A percentile compares a stretch with the other conserved stretches of the same genome.
Evolutionary conservation across 1,140 invertebrate genomes (phyloP).

Genomic region (Drosophila kurseongensis): DNA sequence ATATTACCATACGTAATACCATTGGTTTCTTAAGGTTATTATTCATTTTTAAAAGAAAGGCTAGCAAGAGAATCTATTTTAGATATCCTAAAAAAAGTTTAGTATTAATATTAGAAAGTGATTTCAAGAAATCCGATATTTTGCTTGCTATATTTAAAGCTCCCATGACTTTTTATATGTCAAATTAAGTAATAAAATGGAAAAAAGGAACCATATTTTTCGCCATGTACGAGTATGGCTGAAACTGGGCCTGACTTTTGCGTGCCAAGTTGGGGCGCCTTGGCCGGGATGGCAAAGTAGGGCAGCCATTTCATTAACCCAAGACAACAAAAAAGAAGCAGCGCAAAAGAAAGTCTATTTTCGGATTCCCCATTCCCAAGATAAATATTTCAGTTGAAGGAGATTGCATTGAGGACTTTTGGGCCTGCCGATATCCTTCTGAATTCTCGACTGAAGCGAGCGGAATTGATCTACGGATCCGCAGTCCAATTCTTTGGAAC

Average conservation of each 20-base stretch:
- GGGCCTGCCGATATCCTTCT: background rate
- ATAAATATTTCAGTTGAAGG: constrained; percentile 29
- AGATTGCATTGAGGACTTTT: constrained; percentile 24
- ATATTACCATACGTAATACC: no score
- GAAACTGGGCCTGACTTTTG: constrained; percentile 48
- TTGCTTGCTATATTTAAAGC: no score
- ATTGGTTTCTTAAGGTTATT: no score
- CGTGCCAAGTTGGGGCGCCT: constrained; percentile 56
- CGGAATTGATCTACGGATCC: constrained; percentile 1
- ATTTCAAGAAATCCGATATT: no score
- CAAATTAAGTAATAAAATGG: background rate
- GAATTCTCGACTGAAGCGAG: constrained; percentile 6
- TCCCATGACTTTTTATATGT: background rate
- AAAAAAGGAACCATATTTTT: background rate
- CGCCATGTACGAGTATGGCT: constrained; percentile 15
- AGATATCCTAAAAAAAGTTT: no score
- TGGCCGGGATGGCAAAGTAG: constrained; percentile 63
- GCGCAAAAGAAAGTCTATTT: constrained; percentile 31
- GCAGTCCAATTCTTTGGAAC: background rate
- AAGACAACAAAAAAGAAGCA: constrained; percentile 24
- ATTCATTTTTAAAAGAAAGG: no score
- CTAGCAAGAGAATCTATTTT: no score
- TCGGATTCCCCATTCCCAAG: constrained; percentile 23
- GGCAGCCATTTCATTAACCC: constrained; percentile 73
- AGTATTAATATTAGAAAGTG: no score